Evolutionary conservation across 1,140 invertebrate species (phyloP), one percentile per base, ranked within the genome.

Genomic region (Drosophila insularis): DNA sequence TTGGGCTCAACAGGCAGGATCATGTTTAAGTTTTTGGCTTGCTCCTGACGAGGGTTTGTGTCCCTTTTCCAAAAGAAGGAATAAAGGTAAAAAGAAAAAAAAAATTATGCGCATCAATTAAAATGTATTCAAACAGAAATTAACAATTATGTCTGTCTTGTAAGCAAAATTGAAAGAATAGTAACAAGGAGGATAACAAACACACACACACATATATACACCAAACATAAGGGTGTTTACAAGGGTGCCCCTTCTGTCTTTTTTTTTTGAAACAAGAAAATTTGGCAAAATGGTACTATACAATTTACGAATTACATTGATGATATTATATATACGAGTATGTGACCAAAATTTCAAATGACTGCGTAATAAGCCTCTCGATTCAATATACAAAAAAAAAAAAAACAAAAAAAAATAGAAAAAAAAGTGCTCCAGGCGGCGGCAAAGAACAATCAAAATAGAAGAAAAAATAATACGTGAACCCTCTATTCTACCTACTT

Each of bases 71-170:
- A 11, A 35, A 27, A 27, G 5, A 27, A 27, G 27, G 27, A 27
- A 27, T 4, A 27, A 27, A 27, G 27, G 27, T 5, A 27, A 32
- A 55, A 32, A 56, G 27, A 27, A 27, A 32, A 55, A 32, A 56
- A 32, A 54, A 71, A 77, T 77, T 77, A 77, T 77, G 73, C 74
- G 74, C 74, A 63, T 70, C 74, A 77, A 77, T 77, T 77, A 77
- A 77, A 77, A 32, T 77, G 74, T 77, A 77, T 77, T 77, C 74
- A 77, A 77, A 77, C 74, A 65, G 60, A 77, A 77, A 77, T 77
- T 77, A 76, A 77, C 74, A 77, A 77, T 76, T 77, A 77, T 77
- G 61, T 76, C 59, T 76, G 54, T 58, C 63, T 72, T 75, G 73
- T 75, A 75, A 53, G 14, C 32, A 31, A 67, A 72, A 63, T 43